A percentile compares a stretch with the other conserved stretches of the same genome.
These are phyloP conservation scores for Pinctada fucata DNA, from an alignment of 2,888 invertebrate species.

Conservation along the genomic window DNA sequence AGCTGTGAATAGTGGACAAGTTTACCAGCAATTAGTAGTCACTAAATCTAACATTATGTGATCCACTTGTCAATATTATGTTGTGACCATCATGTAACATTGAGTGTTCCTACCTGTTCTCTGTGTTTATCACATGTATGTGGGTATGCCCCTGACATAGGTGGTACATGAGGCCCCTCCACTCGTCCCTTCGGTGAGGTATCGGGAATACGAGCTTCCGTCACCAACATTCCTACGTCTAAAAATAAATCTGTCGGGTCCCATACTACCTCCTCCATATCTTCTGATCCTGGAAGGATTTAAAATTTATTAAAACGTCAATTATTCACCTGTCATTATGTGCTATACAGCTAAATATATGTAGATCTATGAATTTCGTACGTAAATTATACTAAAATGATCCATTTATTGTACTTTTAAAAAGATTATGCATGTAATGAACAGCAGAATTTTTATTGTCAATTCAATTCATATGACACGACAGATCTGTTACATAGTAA, in stretches of 20 bases:
- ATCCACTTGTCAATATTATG: no score
- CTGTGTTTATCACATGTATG: conserved; percentile 70
- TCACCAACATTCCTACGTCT: conserved; percentile 82
- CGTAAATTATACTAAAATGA: no score
- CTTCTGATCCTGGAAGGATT: conserved; percentile 83
- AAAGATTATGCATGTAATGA: no score
- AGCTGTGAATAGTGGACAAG: no score
- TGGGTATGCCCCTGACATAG: conserved; percentile 72
- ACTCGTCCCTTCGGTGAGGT: conserved; percentile 80
- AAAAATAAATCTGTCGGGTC: conserved; percentile 80
- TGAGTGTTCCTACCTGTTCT: conserved; percentile 45
- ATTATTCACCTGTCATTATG: not conserved
- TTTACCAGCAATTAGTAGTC: no score
- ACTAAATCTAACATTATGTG: no score
- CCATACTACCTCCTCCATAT: conserved; percentile 81
- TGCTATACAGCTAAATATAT: not conserved
- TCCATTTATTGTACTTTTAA: no score
- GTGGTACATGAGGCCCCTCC: conserved; percentile 84
- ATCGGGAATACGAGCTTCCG: conserved; percentile 81
- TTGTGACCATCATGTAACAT: no score
- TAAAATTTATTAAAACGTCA: conserved; percentile 10
- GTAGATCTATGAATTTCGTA: no score
- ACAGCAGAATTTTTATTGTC: no score
- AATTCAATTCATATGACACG: no score
- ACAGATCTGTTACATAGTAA: no score